These are phyloP conservation scores for human (Homo sapiens) DNA, from an alignment of 2,113 vertebrate species.

Conservation along the genomic window DNA sequence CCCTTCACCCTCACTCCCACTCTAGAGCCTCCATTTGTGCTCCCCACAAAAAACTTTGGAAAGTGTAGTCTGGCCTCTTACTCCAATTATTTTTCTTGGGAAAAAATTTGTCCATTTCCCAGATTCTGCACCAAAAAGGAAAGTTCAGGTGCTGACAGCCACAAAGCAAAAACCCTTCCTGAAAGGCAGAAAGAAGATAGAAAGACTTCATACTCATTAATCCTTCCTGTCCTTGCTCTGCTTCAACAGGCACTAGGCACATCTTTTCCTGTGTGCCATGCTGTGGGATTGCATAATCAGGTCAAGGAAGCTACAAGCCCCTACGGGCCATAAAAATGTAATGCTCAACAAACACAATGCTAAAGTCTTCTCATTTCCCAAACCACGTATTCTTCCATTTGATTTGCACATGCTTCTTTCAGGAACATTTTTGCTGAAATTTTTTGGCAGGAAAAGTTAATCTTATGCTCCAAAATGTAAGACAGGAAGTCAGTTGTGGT, in stretches of 20 bases:
- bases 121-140: not conserved
- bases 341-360: not conserved
- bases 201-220: not conserved
- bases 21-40: no score
- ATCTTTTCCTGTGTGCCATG: not conserved
- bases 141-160: not conserved
- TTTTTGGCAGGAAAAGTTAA: not conserved
- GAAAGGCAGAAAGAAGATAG: not conserved
- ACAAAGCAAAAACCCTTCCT: not conserved
- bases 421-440: not conserved
- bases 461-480: not conserved
- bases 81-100: not conserved
- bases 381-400: not conserved
- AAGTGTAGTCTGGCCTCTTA: not conserved
- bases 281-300: not conserved
- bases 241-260: not conserved
- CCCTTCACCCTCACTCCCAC: not conserved
- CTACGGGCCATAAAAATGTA: not conserved
- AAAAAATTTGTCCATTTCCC: not conserved
- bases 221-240: not conserved
- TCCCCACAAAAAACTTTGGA: not conserved
- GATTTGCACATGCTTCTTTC: not conserved
- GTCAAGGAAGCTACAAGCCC: conserved; percentile 9
- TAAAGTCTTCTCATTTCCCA: not conserved
- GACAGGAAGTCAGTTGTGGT: not conserved